phyloP scores from a whole-genome alignment of 1,140 invertebrate genomes.

The Anadara kagoshimensis region DNA sequence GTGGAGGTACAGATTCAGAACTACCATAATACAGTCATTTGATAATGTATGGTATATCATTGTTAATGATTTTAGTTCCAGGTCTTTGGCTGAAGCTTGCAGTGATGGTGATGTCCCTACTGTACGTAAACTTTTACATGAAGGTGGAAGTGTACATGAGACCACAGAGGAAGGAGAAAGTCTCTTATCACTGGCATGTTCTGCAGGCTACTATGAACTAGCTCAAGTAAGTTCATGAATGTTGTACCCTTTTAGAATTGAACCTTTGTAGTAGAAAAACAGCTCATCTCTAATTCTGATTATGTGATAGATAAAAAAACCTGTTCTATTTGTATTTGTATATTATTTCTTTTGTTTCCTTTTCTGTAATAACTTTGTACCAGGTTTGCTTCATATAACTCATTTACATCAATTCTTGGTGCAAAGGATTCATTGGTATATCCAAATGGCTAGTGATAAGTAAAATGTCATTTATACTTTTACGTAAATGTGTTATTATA shows the following conservation, averaged over 20 bases:
- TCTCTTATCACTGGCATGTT: conserved; percentile 96
- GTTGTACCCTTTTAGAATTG: no score
- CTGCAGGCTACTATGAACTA: conserved; percentile 97
- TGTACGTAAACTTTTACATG: conserved; percentile 86
- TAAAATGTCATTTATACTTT: no score
- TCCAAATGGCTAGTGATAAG: no score
- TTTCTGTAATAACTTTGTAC: no score
- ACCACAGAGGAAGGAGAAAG: conserved; percentile 98
- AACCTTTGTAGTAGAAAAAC: no score
- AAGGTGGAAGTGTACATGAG: conserved; percentile 95
- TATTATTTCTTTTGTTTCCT: no score
- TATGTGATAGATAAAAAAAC: neutral
- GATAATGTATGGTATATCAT: neutral
- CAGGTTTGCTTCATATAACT: no score
- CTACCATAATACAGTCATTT: neutral
- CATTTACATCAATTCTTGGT: no score
- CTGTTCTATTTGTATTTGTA: no score
- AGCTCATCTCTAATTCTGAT: no score
- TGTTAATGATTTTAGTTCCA: conserved; percentile 48
- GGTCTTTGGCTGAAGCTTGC: conserved; percentile 90
- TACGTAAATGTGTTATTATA: no score
- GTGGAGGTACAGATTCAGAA: neutral
- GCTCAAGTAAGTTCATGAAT: conserved; percentile 77
- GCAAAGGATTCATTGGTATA: no score
- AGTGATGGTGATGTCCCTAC: conserved; percentile 94